phyloP scores from a whole-genome alignment of 2,113 vertebrate genomes.

The Proteles cristata region DNA sequence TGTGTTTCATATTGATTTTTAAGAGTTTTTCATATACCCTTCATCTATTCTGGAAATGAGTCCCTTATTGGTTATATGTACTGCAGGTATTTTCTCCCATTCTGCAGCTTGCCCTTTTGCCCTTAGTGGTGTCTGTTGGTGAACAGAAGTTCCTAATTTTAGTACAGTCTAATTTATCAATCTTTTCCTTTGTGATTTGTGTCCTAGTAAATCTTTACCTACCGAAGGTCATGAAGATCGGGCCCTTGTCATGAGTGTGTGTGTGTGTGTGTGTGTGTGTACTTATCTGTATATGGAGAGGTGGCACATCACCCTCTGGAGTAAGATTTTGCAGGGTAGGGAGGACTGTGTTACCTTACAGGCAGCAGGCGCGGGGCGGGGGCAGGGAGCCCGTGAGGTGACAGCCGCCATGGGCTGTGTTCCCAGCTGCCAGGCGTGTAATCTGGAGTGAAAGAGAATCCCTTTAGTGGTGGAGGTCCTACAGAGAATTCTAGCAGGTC shows the following conservation, averaged over 20 bases:
- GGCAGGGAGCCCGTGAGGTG: background rate
- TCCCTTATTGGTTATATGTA: background rate
- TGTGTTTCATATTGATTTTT: conserved; percentile 38
- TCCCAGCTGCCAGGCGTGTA: conserved; percentile 83
- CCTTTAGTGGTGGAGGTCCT: conserved; percentile 65
- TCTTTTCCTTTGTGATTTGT: conserved; percentile 51
- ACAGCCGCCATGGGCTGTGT: conserved; percentile 69
- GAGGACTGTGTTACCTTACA: background rate
- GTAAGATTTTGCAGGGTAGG: background rate
- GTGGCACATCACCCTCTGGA: background rate
- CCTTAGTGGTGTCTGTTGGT: background rate
- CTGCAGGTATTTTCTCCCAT: background rate
- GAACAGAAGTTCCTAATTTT: conserved; percentile 19
- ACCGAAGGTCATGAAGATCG: background rate
- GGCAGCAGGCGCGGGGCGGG: background rate
- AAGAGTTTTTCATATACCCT: background rate
- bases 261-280: background rate
- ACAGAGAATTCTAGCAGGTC: background rate
- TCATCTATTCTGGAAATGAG: conserved; percentile 36
- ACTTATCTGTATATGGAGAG: background rate
- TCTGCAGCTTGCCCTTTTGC: conserved; percentile 16
- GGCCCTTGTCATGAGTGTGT: background rate
- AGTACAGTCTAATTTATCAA: background rate
- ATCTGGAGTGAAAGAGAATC: conserved; percentile 82
- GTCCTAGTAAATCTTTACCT: conserved; percentile 6